A percentile compares a stretch with the other conserved stretches of the same genome.
Evolutionary conservation across 2,797 vertebrate species (phyloP).

Genomic region (Melanotaenia nigrans): DNA sequence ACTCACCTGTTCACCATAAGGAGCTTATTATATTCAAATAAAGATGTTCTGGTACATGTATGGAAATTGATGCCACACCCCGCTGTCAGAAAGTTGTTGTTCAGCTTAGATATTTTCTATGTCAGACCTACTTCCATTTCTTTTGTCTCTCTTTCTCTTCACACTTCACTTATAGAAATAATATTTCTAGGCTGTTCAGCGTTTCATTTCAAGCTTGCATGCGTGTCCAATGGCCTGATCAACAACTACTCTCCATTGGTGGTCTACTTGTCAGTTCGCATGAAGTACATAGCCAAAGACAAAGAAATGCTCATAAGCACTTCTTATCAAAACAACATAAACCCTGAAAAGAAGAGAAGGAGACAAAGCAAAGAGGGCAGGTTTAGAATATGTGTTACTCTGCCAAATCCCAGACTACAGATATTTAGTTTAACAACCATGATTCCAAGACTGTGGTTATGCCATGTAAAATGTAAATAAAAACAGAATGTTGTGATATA

Average conservation of each 20-base stretch:
- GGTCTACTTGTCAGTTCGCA: conserved; percentile 19
- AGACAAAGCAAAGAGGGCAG: conserved; percentile 7
- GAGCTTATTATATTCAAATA: conserved; percentile 60
- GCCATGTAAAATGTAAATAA: too few species aligned
- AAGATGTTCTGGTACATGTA: conserved; percentile 46
- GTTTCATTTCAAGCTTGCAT: conserved; percentile 32
- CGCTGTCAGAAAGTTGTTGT: conserved; percentile 30
- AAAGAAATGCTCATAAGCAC: not conserved
- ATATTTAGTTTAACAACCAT: not conserved
- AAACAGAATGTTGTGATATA: too few species aligned
- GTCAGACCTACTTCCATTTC: conserved; percentile 1
- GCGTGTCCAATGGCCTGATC: conserved; percentile 38
- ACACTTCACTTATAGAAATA: conserved; percentile 12
- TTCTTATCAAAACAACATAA: not conserved
- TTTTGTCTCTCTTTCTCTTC: conserved; percentile 1
- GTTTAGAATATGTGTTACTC: conserved; percentile 22
- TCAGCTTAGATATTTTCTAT: conserved; percentile 21
- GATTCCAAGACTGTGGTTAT: too few species aligned
- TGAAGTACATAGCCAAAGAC: conserved; percentile 5
- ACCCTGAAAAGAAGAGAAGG: not conserved
- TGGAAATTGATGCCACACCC: too few species aligned
- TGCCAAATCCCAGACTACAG: conserved; percentile 19
- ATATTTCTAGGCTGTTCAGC: conserved; percentile 6
- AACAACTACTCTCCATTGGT: conserved; percentile 20
- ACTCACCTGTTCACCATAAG: conserved; percentile 51